Evolutionary conservation across 2,113 vertebrate species (phyloP).

Genomic region (Petrocephalus zakoni): DNA sequence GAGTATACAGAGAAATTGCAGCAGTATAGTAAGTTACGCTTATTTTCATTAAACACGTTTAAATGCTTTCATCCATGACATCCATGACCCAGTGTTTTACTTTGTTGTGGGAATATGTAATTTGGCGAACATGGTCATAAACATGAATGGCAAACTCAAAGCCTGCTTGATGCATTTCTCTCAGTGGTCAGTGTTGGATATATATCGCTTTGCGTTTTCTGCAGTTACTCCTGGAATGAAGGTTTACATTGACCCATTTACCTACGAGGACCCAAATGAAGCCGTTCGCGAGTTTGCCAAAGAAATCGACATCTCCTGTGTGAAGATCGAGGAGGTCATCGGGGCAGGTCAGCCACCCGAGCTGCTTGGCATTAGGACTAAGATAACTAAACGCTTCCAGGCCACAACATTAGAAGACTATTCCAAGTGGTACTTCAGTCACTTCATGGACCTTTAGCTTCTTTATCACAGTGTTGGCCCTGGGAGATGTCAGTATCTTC

Average conservation of each 20-base stretch:
- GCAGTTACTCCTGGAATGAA: slow-evolving; percentile 92
- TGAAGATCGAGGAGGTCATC: slow-evolving; percentile 98
- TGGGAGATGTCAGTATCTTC: background rate
- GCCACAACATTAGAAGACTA: slow-evolving; percentile 9
- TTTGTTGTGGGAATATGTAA: background rate
- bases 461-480: background rate
- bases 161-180: background rate
- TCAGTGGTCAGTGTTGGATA: background rate
- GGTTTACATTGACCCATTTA: slow-evolving; percentile 97
- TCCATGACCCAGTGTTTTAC: background rate
- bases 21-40: slow-evolving; percentile 82
- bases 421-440: no score
- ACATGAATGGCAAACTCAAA: background rate
- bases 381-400: slow-evolving; percentile 11
- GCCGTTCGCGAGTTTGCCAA: slow-evolving; percentile 95
- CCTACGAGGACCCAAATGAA: slow-evolving; percentile 95
- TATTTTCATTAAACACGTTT: background rate
- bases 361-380: background rate
- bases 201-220: background rate
- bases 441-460: background rate
- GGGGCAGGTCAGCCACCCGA: slow-evolving; percentile 77
- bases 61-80: background rate
- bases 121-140: background rate
- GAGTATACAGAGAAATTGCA: slow-evolving; percentile 97
- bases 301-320: slow-evolving; percentile 96